These are phyloP conservation scores for Sphenopsis melanotis DNA, from an alignment of 2,797 vertebrate species.

Conservation along the genomic window DNA sequence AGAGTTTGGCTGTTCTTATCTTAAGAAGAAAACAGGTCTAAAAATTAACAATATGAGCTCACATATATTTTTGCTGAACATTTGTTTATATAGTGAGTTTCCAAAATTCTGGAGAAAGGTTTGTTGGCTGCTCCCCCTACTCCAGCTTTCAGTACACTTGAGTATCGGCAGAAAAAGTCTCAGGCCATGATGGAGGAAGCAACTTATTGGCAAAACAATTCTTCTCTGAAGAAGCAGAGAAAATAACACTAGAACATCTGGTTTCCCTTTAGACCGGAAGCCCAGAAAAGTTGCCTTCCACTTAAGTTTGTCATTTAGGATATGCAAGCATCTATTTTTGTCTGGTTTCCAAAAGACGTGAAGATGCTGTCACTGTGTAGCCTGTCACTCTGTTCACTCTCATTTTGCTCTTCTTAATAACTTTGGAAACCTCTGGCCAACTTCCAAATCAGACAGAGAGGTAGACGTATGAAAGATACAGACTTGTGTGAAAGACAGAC, in stretches of 20 bases:
- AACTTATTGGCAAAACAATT: neutral
- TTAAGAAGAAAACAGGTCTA: neutral
- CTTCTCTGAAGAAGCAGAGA: constrained; percentile 20
- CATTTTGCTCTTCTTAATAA: constrained; percentile 20
- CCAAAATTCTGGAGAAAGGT: neutral
- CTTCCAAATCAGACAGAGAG: neutral
- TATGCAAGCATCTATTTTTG: neutral
- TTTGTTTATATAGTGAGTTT: neutral
- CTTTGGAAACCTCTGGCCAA: neutral
- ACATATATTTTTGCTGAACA: neutral
- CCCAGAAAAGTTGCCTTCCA: neutral
- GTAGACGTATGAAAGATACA: neutral
- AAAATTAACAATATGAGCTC: neutral
- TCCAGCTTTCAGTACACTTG: neutral
- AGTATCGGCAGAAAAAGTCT: neutral
- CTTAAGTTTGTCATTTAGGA: neutral
- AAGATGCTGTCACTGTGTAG: neutral
- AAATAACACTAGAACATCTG: neutral
- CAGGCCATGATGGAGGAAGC: neutral
- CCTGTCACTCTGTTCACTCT: neutral
- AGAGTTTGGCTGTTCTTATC: neutral
- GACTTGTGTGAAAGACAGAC: neutral
- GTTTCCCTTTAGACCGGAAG: neutral
- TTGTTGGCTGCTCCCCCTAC: neutral
- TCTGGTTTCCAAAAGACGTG: neutral